Percentiles rank a stretch among this genome's conserved stretches.
Conservation (phyloP, 2,888 invertebrate genomes). For the Napeogenes inachia region DNA sequence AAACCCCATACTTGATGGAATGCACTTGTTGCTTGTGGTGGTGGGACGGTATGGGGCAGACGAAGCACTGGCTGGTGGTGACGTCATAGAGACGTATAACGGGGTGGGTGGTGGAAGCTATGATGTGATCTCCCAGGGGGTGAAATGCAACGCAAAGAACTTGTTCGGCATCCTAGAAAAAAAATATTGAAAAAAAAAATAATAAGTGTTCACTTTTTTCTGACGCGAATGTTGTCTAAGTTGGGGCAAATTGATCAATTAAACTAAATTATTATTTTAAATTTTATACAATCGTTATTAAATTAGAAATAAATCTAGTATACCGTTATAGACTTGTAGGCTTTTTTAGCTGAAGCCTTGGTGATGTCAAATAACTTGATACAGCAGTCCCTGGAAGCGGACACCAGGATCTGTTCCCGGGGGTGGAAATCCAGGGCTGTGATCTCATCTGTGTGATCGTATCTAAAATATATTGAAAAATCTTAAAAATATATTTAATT, state of each 20-base stretch:
- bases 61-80: constrained; percentile 96
- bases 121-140: constrained; percentile 95
- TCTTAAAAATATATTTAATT: background rate
- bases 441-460: constrained; percentile 98
- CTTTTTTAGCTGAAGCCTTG: constrained; percentile 98
- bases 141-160: constrained; percentile 95
- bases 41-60: constrained; percentile 91
- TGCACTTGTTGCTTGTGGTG: constrained; percentile 89
- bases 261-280: too few relatives aligned
- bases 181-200: background rate
- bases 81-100: constrained; percentile 95
- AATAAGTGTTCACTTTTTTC: too few relatives aligned
- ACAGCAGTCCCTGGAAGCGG: constrained; percentile 95
- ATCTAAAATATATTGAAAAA: constrained; percentile 48
- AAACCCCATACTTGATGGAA: constrained; percentile 79
- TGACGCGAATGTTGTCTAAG: too few relatives aligned
- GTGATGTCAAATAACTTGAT: constrained; percentile 98
- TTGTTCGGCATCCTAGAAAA: constrained; percentile 89
- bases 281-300: too few relatives aligned
- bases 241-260: too few relatives aligned
- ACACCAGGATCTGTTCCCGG: constrained; percentile 93
- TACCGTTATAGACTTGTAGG: constrained; percentile 95
- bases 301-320: constrained; percentile 32
- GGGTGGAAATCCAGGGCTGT: constrained; percentile 98
- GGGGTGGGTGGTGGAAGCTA: constrained; percentile 95